Evolutionary conservation across 2,797 vertebrate genomes (phyloP).

Genomic region (Aplochiton taeniatus): DNA sequence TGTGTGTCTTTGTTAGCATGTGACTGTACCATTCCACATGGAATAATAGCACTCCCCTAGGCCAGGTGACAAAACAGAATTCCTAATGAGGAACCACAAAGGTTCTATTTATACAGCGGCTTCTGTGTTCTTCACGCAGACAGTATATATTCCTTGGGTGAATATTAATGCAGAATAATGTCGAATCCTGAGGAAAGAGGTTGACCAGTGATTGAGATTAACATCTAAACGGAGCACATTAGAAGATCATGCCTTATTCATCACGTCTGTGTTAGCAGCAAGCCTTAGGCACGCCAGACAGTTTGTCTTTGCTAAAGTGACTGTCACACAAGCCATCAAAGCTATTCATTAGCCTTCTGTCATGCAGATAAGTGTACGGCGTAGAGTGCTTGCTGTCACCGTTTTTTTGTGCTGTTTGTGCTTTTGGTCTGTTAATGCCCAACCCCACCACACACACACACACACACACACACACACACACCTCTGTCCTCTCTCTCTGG

Average conservation of each 20-base stretch:
- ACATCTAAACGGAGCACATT: slow-evolving; percentile 51
- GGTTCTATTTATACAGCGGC: slow-evolving; percentile 26
- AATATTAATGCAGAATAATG: slow-evolving; percentile 60
- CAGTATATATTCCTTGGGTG: slow-evolving; percentile 36
- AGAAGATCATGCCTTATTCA: slow-evolving; percentile 48
- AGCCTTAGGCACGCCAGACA: slow-evolving; percentile 22
- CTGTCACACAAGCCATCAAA: background rate
- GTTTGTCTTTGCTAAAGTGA: slow-evolving; percentile 35
- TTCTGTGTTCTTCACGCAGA: slow-evolving; percentile 17
- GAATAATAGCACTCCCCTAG: slow-evolving; percentile 8
- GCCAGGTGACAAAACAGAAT: slow-evolving; percentile 43
- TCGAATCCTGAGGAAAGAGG: slow-evolving; percentile 49
- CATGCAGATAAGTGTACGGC: background rate
- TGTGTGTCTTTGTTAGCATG: slow-evolving; percentile 5
- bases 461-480: no score
- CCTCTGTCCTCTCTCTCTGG: no score
- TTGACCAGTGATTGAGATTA: slow-evolving; percentile 55
- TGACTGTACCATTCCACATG: background rate
- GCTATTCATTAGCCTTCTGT: slow-evolving; percentile 20
- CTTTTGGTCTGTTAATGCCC: no score
- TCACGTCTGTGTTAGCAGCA: slow-evolving; percentile 27
- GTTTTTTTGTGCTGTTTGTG: no score
- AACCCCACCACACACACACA: no score
- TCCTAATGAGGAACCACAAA: slow-evolving; percentile 28
- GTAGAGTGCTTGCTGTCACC: no score